These are phyloP conservation scores for Myotis yumanensis DNA, from an alignment of 2,113 vertebrate genomes.

Conservation along the genomic window DNA sequence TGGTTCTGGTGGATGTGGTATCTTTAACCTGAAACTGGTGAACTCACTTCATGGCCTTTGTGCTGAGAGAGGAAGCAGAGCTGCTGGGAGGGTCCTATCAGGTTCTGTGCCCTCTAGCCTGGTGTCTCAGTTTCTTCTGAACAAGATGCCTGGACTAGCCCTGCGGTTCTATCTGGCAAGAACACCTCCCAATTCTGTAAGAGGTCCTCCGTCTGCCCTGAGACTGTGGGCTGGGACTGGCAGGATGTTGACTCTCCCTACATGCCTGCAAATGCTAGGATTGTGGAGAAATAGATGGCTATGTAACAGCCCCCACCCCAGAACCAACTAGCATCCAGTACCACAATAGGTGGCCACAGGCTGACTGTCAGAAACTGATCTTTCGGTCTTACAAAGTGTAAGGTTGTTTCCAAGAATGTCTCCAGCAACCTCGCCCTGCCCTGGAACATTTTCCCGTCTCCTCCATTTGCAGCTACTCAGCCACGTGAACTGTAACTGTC, in stretches of 20 bases:
- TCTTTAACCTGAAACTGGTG: neutral
- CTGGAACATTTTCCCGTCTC: neutral
- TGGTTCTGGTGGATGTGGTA: neutral
- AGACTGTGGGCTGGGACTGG: neutral
- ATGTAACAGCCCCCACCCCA: neutral
- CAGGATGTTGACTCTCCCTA: neutral
- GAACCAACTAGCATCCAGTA: constrained; percentile 37
- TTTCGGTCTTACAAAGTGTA: neutral
- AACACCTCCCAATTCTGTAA: neutral
- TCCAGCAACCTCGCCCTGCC: neutral
- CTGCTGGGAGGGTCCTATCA: neutral
- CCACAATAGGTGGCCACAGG: neutral
- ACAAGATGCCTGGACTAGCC: neutral
- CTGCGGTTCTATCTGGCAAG: neutral
- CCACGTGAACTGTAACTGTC: neutral
- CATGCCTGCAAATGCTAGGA: neutral
- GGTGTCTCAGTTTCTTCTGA: neutral
- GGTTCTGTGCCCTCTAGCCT: neutral
- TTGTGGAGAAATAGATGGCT: neutral
- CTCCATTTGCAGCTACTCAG: constrained; percentile 12
- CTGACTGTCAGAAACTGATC: neutral
- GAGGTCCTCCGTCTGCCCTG: neutral
- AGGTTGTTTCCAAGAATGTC: neutral
- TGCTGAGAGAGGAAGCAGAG: neutral
- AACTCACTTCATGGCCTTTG: neutral